A percentile compares a stretch with the other conserved stretches of the same genome.
Conservation (phyloP, 2,113 vertebrate species). For the Mastomys coucha region DNA sequence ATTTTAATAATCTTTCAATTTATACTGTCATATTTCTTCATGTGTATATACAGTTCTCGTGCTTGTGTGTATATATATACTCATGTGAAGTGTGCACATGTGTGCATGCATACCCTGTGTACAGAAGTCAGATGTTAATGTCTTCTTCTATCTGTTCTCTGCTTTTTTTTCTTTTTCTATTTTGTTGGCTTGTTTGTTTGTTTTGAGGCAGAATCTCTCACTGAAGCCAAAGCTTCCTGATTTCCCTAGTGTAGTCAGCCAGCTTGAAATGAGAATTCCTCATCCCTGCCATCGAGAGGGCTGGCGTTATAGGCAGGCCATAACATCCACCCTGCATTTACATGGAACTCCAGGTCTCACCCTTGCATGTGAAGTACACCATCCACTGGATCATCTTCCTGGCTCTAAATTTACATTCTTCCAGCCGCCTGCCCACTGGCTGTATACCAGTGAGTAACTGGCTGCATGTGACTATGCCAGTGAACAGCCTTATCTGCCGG, state of each 20-base stretch:
- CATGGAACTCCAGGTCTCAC: not conserved
- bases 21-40: not conserved
- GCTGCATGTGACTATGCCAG: too few relatives aligned
- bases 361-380: too few relatives aligned
- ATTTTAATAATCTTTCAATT: not conserved
- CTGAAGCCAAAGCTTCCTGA: too few relatives aligned
- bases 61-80: not conserved
- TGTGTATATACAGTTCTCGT: not conserved
- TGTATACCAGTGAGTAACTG: not conserved
- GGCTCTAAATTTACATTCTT: not conserved
- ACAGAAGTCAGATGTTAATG: not conserved
- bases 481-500: not conserved
- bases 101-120: too few relatives aligned
- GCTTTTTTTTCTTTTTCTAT: too few relatives aligned
- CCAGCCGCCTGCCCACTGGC: not conserved
- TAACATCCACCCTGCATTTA: not conserved
- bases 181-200: not conserved
- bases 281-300: not conserved
- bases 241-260: not conserved
- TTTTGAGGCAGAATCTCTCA: not conserved
- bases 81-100: not conserved
- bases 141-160: not conserved
- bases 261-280: too few relatives aligned
- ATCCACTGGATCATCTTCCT: not conserved
- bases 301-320: not conserved